These are phyloP conservation scores for Todus mexicanus DNA, from an alignment of 2,797 vertebrate species.

Conservation along the genomic window DNA sequence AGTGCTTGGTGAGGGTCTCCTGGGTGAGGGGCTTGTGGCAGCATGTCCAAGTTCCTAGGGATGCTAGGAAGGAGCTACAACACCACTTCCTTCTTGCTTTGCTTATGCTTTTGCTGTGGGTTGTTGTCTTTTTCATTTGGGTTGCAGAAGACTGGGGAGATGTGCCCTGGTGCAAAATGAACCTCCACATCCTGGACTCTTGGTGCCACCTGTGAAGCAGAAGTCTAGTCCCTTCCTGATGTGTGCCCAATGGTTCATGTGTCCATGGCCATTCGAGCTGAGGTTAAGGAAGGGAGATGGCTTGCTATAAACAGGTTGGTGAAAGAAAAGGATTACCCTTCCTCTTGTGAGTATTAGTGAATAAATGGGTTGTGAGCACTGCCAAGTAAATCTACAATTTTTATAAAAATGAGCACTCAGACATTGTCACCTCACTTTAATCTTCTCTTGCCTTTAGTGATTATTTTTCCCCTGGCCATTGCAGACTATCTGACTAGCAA, in stretches of 20 bases:
- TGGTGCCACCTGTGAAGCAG: neutral
- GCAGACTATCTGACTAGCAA: slow-evolving; percentile 40
- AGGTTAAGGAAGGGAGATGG: neutral
- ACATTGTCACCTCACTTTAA: slow-evolving; percentile 29
- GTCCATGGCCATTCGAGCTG: neutral
- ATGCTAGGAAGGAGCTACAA: neutral
- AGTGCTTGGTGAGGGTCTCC: neutral
- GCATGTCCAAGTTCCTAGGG: rapidly evolving
- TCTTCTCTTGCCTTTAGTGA: slow-evolving; percentile 19
- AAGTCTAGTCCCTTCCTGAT: neutral
- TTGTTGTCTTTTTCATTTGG: neutral
- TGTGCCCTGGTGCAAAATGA: neutral
- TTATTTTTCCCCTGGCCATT: slow-evolving; percentile 36
- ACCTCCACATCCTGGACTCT: neutral
- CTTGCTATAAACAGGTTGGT: neutral
- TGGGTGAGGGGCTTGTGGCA: neutral
- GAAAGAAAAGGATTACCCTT: neutral
- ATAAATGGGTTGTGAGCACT: neutral
- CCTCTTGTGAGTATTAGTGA: neutral
- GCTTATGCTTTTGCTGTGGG: neutral
- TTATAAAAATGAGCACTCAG: neutral
- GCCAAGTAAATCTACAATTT: slow-evolving; percentile 23
- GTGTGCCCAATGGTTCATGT: rapidly evolving
- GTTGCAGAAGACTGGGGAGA: neutral
- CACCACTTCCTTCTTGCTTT: neutral